Evolutionary conservation across 1,140 invertebrate species (phyloP), one percentile per base, ranked within the genome.

Genomic region (Drosophila gunungcola): DNA sequence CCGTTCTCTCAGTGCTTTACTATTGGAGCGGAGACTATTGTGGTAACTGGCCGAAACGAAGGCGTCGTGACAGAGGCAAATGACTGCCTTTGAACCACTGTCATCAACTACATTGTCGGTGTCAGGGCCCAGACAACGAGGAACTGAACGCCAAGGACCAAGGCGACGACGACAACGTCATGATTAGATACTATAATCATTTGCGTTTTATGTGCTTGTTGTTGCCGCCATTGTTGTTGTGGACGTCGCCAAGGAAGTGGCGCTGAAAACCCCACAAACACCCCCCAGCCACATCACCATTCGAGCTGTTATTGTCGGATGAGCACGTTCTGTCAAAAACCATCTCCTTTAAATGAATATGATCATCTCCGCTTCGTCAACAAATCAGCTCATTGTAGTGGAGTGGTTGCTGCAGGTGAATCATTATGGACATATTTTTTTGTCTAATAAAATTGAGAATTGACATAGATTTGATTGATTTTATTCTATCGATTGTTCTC

Each of bases 101-200:
- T 78, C 84, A 89, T 89, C 84, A 89, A 78, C 77, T 84, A 89
- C 79, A 84, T 73, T 89, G 83, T 90, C 69, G 76, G 80, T 78
- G 73, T 89, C 79, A 32, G 67, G 74, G 73, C 70, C 42, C 45
- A 56, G 69, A 53, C 67, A 27, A 46, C 42, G 49, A 60, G 60
- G 54, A 54, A 41, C 49, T 38, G 21, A n/a, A 29, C 16, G 16
- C 16, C 16, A 21, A 60, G 41, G 38, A 42, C 25, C 48, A 41
- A 27, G 42, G 25, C n/a, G 67, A 41, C 41, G 12, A 41, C 55
- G 45, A 81, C 85, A 82, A 90, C 78, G 72, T 85, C 85, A 90
- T 90, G 85, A 90, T 90, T 90, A 90, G 85, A 90, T 90, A 81
- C 78, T 85, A 90, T 90, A 90, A 90, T 90, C 85, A 90, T 90